These are phyloP conservation scores for Caenorhabditis briggsae DNA, from an alignment of 1,140 invertebrate genomes.

Conservation along the genomic window DNA sequence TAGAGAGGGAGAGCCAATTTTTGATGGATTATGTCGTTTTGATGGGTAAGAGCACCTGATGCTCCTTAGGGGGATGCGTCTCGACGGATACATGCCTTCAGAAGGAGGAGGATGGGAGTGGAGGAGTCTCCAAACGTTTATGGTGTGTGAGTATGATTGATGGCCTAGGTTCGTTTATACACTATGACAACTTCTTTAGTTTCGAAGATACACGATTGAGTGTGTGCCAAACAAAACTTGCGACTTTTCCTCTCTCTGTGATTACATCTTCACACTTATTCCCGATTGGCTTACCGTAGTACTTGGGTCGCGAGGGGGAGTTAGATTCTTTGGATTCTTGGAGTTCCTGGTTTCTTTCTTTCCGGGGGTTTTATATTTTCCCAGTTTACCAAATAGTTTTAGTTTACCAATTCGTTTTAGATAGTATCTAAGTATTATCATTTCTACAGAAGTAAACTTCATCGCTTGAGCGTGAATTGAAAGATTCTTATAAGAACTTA, in stretches of 20 bases:
- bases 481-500: no score
- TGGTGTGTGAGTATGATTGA: constrained; percentile 55
- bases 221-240: constrained; percentile 29
- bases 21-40: constrained; percentile 56
- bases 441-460: no score
- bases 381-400: no score
- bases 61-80: constrained; percentile 49
- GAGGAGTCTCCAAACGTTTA: constrained; percentile 21
- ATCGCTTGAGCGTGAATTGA: no score
- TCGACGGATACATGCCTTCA: constrained; percentile 9
- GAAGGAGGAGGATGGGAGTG: not conserved
- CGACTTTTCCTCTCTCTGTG: not conserved
- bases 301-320: not conserved
- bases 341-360: no score
- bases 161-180: constrained; percentile 55
- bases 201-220: not conserved
- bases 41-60: constrained; percentile 55
- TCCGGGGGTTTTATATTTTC: no score
- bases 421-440: no score
- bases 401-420: no score
- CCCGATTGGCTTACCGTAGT: constrained; percentile 51
- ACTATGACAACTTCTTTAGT: constrained; percentile 49
- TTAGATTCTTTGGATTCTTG: not conserved
- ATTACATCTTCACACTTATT: constrained; percentile 50
- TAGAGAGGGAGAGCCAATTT: constrained; percentile 21